These are phyloP conservation scores for Caenorhabditis sp. DNA, from an alignment of 2,888 invertebrate species.

Conservation along the genomic window DNA sequence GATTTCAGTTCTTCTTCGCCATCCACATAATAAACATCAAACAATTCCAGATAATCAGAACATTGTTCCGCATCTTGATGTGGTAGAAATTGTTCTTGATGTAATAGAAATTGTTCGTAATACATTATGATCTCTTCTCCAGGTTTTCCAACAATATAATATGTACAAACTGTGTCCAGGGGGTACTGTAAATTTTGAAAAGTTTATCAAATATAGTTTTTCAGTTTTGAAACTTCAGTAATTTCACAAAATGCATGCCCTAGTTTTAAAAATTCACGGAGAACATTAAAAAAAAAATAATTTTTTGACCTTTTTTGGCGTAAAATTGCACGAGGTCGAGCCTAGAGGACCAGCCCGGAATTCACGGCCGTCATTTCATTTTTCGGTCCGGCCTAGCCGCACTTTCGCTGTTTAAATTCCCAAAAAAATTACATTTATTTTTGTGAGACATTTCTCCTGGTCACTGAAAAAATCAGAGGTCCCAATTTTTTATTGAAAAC, in stretches of 20 bases:
- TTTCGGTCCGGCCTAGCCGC: too few species aligned
- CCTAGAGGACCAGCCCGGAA: too few species aligned
- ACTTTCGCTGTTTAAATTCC: too few species aligned
- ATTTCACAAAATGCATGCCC: neutral
- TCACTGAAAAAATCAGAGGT: too few species aligned
- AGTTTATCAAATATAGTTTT: neutral
- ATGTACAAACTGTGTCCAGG: constrained; percentile 72
- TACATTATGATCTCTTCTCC: constrained; percentile 66
- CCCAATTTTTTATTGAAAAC: too few species aligned
- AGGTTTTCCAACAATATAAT: constrained; percentile 71
- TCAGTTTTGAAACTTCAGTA: neutral
- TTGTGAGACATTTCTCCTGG: too few species aligned
- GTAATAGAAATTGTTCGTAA: constrained; percentile 68
- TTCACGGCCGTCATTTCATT: too few species aligned
- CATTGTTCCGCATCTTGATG: constrained; percentile 58
- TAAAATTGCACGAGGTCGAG: too few species aligned
- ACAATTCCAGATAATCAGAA: constrained; percentile 67
- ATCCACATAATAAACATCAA: constrained; percentile 59
- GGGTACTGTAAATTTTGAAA: constrained; percentile 70
- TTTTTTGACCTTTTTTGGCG: too few species aligned
- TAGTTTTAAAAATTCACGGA: too few species aligned
- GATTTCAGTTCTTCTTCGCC: constrained; percentile 34
- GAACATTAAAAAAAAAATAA: too few species aligned
- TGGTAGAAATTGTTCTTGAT: constrained; percentile 61
- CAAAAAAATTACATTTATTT: too few species aligned